Evolutionary conservation across 2,797 vertebrate genomes (phyloP).

Genomic region (Phataginus tetradactyla): DNA sequence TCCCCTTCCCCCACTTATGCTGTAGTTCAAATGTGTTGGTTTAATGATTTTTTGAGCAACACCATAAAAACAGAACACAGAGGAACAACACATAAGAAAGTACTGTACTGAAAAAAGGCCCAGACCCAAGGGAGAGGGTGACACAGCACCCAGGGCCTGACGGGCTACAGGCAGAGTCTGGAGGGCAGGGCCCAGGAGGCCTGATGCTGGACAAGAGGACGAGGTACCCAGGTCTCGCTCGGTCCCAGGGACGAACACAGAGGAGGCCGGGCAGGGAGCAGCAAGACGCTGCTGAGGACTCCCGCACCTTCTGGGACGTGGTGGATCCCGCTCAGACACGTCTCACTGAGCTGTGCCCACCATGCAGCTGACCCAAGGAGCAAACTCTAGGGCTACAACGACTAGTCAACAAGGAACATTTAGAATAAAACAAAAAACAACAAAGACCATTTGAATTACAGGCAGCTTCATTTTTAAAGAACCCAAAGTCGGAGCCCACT

Average conservation of each 20-base stretch:
- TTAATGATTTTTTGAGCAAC: neutral
- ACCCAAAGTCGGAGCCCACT: neutral
- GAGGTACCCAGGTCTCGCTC: no score
- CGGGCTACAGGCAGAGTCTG: neutral
- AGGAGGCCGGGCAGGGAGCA: neutral
- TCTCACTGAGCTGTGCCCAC: neutral
- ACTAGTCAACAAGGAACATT: neutral
- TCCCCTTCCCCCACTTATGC: neutral
- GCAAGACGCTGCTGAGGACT: no score
- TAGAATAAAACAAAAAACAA: neutral
- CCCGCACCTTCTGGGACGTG: neutral
- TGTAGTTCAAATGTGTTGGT: neutral
- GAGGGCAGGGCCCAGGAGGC: neutral
- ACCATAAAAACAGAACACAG: neutral
- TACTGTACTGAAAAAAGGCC: neutral
- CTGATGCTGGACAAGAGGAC: no score
- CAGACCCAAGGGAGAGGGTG: neutral
- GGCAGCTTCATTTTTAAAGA: neutral
- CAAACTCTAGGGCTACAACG: neutral
- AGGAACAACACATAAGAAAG: neutral
- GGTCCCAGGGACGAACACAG: neutral
- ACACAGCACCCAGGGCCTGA: neutral
- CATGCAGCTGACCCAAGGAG: neutral
- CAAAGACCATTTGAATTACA: neutral
- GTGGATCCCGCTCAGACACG: neutral